phyloP scores from a whole-genome alignment of 2,797 vertebrate genomes.

The Megalops cyprinoides region DNA sequence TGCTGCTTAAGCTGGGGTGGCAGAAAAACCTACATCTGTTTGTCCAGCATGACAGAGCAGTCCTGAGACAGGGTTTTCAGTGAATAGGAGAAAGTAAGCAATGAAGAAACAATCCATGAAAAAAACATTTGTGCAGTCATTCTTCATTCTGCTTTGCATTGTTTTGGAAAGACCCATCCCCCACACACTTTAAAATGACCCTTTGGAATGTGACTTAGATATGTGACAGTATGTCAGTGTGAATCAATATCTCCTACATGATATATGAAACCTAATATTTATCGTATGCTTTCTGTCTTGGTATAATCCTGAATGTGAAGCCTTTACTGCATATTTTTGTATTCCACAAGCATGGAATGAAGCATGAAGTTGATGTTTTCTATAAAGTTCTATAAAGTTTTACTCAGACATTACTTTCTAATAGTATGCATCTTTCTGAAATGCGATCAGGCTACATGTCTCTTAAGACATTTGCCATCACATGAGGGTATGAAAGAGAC shows the following conservation, averaged over 20 bases:
- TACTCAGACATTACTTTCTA: neutral
- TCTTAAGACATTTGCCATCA: neutral
- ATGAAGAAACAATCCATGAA: too few relatives aligned
- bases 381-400: neutral
- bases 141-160: neutral
- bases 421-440: neutral
- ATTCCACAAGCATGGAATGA: neutral
- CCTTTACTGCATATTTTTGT: neutral
- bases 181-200: neutral
- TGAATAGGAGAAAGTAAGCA: neutral
- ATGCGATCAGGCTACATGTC: neutral
- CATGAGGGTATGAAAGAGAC: neutral
- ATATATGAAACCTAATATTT: neutral
- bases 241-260: neutral
- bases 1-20: neutral
- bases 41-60: neutral
- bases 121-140: too few relatives aligned
- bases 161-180: neutral
- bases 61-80: neutral
- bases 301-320: neutral
- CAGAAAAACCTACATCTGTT: neutral
- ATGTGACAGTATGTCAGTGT: slow-evolving; percentile 1
- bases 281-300: neutral
- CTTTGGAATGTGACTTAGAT: slow-evolving; percentile 3
- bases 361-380: neutral